Evolutionary conservation across 2,797 vertebrate genomes (phyloP).

Genomic region (Cynodonichthys magdalenae): DNA sequence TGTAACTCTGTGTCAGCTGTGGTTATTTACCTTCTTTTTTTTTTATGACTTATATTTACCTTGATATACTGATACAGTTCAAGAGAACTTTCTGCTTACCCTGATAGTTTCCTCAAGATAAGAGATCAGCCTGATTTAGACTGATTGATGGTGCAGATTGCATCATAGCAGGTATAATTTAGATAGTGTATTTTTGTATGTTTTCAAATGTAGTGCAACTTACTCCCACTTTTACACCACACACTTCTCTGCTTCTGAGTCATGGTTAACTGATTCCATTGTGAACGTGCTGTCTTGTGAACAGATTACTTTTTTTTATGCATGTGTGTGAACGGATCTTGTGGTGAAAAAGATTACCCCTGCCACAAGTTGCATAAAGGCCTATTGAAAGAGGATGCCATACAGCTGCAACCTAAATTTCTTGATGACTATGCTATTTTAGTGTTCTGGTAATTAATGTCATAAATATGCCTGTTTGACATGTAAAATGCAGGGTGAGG

Average conservation of each 20-base stretch:
- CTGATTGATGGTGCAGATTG: slow-evolving; percentile 11
- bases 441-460: not conserved
- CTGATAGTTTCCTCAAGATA: slow-evolving; percentile 13
- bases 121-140: slow-evolving; percentile 10
- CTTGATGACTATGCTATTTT: slow-evolving; percentile 14
- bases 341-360: slow-evolving; percentile 18
- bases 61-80: not conserved
- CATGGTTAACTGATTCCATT: slow-evolving; percentile 9
- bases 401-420: slow-evolving; percentile 1
- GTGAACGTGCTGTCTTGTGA: slow-evolving; percentile 1
- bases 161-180: not conserved
- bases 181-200: not conserved
- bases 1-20: not conserved
- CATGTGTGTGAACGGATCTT: slow-evolving; percentile 48
- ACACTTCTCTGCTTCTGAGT: slow-evolving; percentile 11
- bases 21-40: not conserved
- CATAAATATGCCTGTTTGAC: slow-evolving; percentile 3
- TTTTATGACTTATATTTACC: not conserved
- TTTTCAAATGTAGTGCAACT: not conserved
- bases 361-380: slow-evolving; percentile 20
- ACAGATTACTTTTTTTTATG: slow-evolving; percentile 1
- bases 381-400: slow-evolving; percentile 10
- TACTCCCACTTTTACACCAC: not conserved
- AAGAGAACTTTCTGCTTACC: slow-evolving; percentile 30
- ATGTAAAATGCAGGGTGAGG: slow-evolving; percentile 1